Conservation (phyloP, 1,140 invertebrate genomes). For the Hyles euphorbiae region DNA sequence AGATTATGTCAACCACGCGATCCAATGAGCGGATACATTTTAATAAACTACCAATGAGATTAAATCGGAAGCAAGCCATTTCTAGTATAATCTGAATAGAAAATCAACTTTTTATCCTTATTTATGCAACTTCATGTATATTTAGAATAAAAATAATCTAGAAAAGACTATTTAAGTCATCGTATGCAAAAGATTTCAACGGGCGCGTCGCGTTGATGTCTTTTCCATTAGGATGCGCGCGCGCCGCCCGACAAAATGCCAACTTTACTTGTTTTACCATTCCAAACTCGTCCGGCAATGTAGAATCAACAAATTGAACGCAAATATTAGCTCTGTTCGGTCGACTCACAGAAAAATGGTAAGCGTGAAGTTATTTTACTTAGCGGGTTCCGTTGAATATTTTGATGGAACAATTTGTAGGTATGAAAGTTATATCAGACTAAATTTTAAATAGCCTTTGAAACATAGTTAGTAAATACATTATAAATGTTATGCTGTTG, state of each 20-base stretch:
- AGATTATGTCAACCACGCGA: no score
- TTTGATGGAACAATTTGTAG: no score
- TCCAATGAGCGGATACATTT: no score
- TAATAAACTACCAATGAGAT: no score
- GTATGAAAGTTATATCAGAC: no score
- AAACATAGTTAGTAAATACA: no score
- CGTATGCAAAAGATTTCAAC: conserved; percentile 21
- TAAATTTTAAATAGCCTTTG: no score
- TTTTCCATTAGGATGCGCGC: conserved; percentile 8
- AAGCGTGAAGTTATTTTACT: background rate
- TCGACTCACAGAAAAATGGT: conserved; percentile 4
- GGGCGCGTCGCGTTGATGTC: conserved; percentile 3
- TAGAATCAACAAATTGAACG: conserved; percentile 35
- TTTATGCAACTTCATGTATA: no score
- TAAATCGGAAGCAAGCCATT: no score
- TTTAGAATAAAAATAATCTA: background rate
- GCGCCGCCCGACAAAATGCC: conserved; percentile 10
- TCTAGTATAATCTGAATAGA: no score
- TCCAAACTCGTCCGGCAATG: conserved; percentile 13
- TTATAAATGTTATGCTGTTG: no score
- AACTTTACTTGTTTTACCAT: conserved; percentile 17
- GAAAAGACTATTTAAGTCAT: background rate
- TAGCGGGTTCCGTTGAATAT: conserved; percentile 2
- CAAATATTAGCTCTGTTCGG: conserved; percentile 32
- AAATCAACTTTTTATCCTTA: no score